Base-by-base conservation (phyloP, 2,888 invertebrate genomes). In the Siphlonurus alternatus region DNA sequence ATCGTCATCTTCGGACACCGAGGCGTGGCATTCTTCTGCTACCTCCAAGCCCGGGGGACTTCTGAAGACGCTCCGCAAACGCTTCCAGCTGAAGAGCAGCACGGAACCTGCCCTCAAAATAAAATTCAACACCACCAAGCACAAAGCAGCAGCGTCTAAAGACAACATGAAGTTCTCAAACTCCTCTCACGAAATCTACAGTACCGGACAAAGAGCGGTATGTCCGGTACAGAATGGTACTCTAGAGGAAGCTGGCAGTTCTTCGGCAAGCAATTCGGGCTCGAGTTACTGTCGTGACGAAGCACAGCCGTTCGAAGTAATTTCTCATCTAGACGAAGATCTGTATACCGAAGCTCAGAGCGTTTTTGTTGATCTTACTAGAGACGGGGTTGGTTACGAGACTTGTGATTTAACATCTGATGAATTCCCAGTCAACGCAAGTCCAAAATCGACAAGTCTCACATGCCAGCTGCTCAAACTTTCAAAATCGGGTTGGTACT, bases 401-500 rank as follows among this genome's bases (percentile, higher is more conserved):
- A 59, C 25, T 5, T 63, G 63, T 63, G 59, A 63, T 59, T 64
- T 25, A 59, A 22, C 65, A 18, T 25, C 59, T 25, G 61, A 61
- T 3, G 25, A 53, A 63, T 23, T 18, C 38, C 51, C 24, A 53
- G 59, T 53, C 54, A 15, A 2, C n/a, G 20, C 56, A 18, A 64
- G 65, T 25, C 61, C 63, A 7, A 61, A 64, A 23, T 61, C 64
- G 23, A 54, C 62, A 23, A 65, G 65, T 61, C 63, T 68, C 20
- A 66, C 67, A 0, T 63, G 65, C 62, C 67, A 68, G 63, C 66
- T 68, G 20, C 64, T 66, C n/a, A 67, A 68, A 53, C 60, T 68
- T 38, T 65, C 68, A 19, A 74, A 72, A 63, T 71, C 80, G 72
- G 84, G 83, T 56, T 89, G 89, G 89, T 90, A 90, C 73, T 91